Evolutionary conservation across 2,888 invertebrate species (phyloP), one percentile per base, ranked within the genome.

Genomic region (Dorcus parallelipipedus): DNA sequence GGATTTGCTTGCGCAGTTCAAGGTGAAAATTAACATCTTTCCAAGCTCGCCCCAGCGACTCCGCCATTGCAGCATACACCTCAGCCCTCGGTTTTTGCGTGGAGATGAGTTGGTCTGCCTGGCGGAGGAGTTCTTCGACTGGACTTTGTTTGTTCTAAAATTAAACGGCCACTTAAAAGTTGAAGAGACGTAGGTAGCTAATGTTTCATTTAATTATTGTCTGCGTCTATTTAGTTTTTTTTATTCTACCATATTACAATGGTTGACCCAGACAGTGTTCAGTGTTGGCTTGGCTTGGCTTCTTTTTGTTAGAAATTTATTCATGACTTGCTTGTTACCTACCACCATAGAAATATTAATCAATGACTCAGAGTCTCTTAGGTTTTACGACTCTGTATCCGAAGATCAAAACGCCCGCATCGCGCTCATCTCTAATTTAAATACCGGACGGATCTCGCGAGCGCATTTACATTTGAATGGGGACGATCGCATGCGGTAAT

Each of bases 11-110:
- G 52, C 94, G 82, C 62, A 88, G 84, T 69, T 92, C 90, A 65
- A 95, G 79, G 71, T 91, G 86, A 63, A 83, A 82, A 74, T 93
- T 88, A 56, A 95, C 87, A 73, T 94, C 93, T 69, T 86, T 86
- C 95, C 94, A 95, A 3, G 88, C 88, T 59, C 84, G 80, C 56
- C 86, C 86, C 49, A 89, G 74, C 4, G 88, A 88, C 73, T 91
- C 90, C 10, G 93, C 93, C 94, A 95, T 95, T 39, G 93, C 93
- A 57, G 89, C 87, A 76, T 93, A 91, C 33, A 94, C 90, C 78
- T 90, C 89, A 33, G 87, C 86, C 67, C 85, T 81, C 40, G 90
- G 89, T 72, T 86, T 85, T 73, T 91, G 89, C 33, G 87, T 88
- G 54, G 88, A 86, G 67, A 93, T 88, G 65, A 93, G 81, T 71